Evolutionary conservation across 2,888 invertebrate genomes (phyloP).

Genomic region (Athalia cordata): DNA sequence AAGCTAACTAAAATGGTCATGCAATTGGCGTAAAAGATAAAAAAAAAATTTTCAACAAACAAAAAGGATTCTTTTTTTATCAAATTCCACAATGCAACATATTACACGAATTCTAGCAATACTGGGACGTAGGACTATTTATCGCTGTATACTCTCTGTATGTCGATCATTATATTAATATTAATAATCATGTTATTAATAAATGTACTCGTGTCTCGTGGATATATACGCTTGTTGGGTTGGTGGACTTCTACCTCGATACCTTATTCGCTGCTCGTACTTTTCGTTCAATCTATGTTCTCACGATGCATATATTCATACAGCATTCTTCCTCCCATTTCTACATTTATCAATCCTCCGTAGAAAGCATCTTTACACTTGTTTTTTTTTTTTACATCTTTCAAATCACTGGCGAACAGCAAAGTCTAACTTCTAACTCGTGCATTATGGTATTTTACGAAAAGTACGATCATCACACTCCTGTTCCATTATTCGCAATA

Average conservation of each 20-base stretch:
- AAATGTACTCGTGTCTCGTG: conserved; percentile 73
- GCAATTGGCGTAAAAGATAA: conserved; percentile 48
- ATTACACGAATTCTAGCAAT: conserved; percentile 43
- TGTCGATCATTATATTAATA: conserved; percentile 70
- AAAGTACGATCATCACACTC: conserved; percentile 67
- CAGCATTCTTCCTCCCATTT: no score
- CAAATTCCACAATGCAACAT: conserved; percentile 35
- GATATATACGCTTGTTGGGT: conserved; percentile 73
- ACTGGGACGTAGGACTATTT: conserved; percentile 60
- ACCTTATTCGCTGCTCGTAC: conserved; percentile 70
- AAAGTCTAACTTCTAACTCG: no score
- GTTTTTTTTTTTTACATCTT: no score
- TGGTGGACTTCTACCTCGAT: conserved; percentile 71
- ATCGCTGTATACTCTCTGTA: conserved; percentile 69
- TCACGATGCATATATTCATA: conserved; percentile 4
- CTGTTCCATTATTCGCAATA: conserved; percentile 65
- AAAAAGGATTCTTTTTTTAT: not conserved
- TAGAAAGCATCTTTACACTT: no score
- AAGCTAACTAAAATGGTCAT: conserved; percentile 61
- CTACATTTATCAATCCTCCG: no score
- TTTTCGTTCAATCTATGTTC: conserved; percentile 59
- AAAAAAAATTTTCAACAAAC: not conserved
- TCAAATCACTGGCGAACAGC: no score
- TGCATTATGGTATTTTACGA: conserved; percentile 38
- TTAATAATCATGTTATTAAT: conserved; percentile 72